These are phyloP conservation scores for Palythoa grandiflora DNA, from an alignment of 92 coral and sea anemone species.

Conservation along the genomic window DNA sequence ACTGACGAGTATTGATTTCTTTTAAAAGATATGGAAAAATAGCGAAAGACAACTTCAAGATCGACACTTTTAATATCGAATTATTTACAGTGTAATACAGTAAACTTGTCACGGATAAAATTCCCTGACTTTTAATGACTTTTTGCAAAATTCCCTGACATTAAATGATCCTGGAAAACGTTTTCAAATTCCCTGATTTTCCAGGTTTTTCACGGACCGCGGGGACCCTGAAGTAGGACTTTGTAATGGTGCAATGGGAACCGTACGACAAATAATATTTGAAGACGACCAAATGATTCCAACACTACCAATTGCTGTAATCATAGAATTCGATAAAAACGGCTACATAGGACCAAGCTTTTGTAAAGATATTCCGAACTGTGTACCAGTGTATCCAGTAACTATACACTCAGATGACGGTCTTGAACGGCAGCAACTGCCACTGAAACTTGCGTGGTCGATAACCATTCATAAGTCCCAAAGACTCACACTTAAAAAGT, in stretches of 20 bases:
- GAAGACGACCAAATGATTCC: constrained; percentile 48
- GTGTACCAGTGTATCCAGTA: neutral
- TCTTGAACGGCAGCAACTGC: constrained; percentile 48
- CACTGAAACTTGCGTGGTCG: constrained; percentile 58
- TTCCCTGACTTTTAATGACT: no score
- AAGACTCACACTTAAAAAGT: constrained; percentile 51
- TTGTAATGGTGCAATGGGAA: constrained; percentile 71
- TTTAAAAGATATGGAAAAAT: no score
- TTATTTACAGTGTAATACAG: no score
- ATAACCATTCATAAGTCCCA: constrained; percentile 61
- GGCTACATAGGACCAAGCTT: constrained; percentile 55
- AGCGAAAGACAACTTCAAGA: no score
- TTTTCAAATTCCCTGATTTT: no score
- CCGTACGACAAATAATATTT: constrained; percentile 41
- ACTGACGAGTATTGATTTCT: no score
- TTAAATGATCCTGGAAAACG: no score
- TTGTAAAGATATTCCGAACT: constrained; percentile 43
- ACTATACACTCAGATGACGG: constrained; percentile 26
- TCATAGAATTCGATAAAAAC: constrained; percentile 58
- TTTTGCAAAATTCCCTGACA: no score
- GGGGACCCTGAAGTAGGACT: constrained; percentile 46
- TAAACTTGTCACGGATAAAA: no score
- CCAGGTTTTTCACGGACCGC: no score
- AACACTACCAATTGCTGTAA: constrained; percentile 56
- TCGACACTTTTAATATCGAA: no score